phyloP scores from a whole-genome alignment of 2,797 vertebrate genomes.

The Halcyon smyrnensis region DNA sequence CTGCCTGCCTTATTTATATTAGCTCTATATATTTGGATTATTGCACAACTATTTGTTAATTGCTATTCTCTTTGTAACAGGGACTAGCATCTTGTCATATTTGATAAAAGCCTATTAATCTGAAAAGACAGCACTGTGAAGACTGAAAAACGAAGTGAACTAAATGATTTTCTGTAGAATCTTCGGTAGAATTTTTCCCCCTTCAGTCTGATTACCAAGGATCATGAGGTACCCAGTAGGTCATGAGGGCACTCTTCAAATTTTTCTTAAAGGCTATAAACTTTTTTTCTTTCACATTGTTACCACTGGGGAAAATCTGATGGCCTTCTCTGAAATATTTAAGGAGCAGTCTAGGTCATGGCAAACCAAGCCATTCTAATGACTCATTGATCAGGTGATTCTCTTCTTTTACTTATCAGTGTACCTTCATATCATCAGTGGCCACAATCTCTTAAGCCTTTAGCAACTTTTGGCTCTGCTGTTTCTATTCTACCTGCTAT shows the following conservation, averaged over 20 bases:
- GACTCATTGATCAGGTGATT: not conserved
- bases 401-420: not conserved
- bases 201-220: not conserved
- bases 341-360: not conserved
- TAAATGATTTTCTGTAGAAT: not conserved
- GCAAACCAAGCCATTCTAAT: not conserved
- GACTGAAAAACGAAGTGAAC: not conserved
- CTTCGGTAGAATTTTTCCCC: not conserved
- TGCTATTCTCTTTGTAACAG: not conserved
- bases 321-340: not conserved
- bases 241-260: not conserved
- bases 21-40: not conserved
- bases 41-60: not conserved
- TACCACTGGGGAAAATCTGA: not conserved
- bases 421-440: not conserved
- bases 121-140: not conserved
- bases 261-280: not conserved
- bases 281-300: not conserved
- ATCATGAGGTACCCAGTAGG: not conserved
- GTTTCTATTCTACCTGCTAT: not conserved
- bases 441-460: not conserved
- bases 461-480: not conserved
- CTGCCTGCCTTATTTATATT: not conserved
- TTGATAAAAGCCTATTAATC: not conserved
- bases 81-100: not conserved